A percentile compares a stretch with the other conserved stretches of the same genome.
These are phyloP conservation scores for Epinephelus malabaricus DNA, from an alignment of 2,797 vertebrate genomes.

Conservation along the genomic window DNA sequence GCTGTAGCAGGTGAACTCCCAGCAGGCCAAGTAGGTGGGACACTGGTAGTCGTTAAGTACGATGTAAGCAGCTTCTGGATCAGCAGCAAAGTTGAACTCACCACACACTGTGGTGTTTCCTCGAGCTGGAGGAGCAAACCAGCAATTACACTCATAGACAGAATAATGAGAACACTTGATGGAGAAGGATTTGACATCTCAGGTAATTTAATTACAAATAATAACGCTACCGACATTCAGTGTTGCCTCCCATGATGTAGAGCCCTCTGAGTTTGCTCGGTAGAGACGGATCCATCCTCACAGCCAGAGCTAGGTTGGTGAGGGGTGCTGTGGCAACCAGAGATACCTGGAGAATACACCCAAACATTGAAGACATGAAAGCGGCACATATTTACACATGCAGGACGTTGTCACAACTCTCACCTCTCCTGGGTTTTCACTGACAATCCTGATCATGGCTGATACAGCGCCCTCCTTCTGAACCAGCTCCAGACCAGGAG, in stretches of 20 bases:
- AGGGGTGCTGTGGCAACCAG: slow-evolving; percentile 87
- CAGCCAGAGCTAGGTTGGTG: slow-evolving; percentile 88
- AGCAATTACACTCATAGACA: background rate
- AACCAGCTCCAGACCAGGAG: slow-evolving; percentile 79
- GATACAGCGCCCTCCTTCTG: slow-evolving; percentile 82
- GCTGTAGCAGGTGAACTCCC: slow-evolving; percentile 87
- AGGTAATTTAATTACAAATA: background rate
- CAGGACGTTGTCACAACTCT: background rate
- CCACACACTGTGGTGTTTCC: slow-evolving; percentile 86
- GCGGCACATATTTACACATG: background rate
- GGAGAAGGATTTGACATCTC: background rate
- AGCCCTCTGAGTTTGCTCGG: slow-evolving; percentile 83
- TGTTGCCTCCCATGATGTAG: slow-evolving; percentile 89
- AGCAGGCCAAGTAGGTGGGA: slow-evolving; percentile 85
- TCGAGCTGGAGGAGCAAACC: slow-evolving; percentile 72
- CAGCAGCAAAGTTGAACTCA: slow-evolving; percentile 88
- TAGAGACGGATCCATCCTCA: slow-evolving; percentile 85
- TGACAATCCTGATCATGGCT: slow-evolving; percentile 85
- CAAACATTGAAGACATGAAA: background rate
- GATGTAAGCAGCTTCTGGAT: slow-evolving; percentile 89
- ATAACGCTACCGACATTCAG: slow-evolving; percentile 78
- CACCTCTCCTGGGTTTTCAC: slow-evolving; percentile 84
- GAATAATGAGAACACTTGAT: background rate
- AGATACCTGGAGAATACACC: slow-evolving; percentile 76
- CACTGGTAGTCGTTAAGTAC: slow-evolving; percentile 87